These are phyloP conservation scores for Neosilurus hyrtlii DNA, from an alignment of 2,797 vertebrate species.

Conservation along the genomic window DNA sequence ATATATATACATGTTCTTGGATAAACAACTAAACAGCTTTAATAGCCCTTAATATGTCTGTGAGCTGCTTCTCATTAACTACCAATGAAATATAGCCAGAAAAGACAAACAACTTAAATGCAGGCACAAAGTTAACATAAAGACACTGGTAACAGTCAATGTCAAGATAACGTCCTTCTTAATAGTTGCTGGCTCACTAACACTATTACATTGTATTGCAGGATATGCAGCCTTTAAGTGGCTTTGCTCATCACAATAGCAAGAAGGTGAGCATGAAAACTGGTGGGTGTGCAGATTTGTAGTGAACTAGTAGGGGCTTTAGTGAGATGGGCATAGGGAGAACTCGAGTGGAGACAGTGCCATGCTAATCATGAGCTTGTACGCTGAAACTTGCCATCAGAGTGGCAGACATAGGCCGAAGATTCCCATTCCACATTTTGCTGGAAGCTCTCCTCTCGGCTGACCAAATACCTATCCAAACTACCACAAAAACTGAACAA, in stretches of 20 bases:
- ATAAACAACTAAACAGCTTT: slow-evolving; percentile 4
- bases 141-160: neutral
- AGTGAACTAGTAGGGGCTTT: neutral
- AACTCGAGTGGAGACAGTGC: neutral
- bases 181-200: neutral
- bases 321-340: neutral
- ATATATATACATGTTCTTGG: neutral
- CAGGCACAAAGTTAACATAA: neutral
- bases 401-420: neutral
- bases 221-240: neutral
- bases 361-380: neutral
- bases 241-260: neutral
- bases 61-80: neutral
- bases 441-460: neutral
- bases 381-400: neutral
- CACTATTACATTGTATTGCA: slow-evolving; percentile 17
- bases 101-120: neutral
- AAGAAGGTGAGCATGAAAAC: neutral
- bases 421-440: neutral
- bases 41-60: slow-evolving; percentile 2
- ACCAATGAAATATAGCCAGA: neutral
- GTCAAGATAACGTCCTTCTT: neutral
- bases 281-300: neutral
- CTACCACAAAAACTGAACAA: neutral
- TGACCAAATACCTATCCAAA: neutral